phyloP scores from a whole-genome alignment of 2,888 invertebrate genomes.

The Ectropis crepuscularia region DNA sequence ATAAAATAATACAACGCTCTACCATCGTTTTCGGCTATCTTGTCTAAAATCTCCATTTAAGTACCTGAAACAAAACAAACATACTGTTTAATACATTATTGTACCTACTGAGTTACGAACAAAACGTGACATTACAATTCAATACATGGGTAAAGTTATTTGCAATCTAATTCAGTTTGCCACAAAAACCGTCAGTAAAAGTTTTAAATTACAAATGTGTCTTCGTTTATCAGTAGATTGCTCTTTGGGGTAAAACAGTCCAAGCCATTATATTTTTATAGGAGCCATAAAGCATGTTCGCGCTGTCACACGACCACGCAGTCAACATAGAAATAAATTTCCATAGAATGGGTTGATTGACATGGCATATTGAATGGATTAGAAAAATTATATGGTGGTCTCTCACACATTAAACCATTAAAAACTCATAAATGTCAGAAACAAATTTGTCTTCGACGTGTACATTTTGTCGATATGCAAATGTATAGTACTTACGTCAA shows the following conservation, averaged over 20 bases:
- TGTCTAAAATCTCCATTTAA: not conserved
- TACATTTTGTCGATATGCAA: too few relatives aligned
- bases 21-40: too few relatives aligned
- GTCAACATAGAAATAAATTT: not conserved
- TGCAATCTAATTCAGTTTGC: not conserved
- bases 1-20: too few relatives aligned
- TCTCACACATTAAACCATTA: too few relatives aligned
- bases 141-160: not conserved
- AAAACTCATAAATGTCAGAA: too few relatives aligned
- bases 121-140: not conserved
- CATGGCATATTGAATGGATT: too few relatives aligned
- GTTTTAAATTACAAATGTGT: conserved; percentile 3
- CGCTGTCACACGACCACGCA: conserved; percentile 31
- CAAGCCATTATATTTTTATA: conserved; percentile 51
- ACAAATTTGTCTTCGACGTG: too few relatives aligned
- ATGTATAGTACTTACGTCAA: too few relatives aligned
- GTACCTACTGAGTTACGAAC: too few relatives aligned
- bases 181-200: not conserved
- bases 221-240: conserved; percentile 23
- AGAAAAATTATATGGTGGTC: too few relatives aligned
- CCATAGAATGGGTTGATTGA: too few relatives aligned
- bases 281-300: conserved; percentile 48
- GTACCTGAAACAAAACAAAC: conserved; percentile 1
- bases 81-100: too few relatives aligned
- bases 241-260: conserved; percentile 32